phyloP scores from a whole-genome alignment of 2,113 vertebrate species.

The Bambusicola thoracicus region DNA sequence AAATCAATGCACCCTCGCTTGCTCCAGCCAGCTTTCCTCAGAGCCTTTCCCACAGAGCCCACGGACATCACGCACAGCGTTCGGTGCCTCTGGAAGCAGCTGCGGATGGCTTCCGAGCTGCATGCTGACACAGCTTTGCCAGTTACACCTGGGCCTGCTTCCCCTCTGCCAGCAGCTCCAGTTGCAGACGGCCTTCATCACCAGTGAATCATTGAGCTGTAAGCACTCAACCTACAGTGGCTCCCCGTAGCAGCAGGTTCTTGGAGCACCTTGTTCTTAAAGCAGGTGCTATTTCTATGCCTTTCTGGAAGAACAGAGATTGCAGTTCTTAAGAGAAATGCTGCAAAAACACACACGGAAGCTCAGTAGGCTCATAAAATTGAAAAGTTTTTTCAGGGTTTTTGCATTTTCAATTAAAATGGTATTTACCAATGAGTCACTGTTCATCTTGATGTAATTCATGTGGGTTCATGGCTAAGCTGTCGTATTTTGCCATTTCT shows the following conservation, averaged over 20 bases:
- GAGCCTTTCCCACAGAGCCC: neutral
- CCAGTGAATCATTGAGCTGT: neutral
- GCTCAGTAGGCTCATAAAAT: neutral
- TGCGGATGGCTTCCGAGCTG: neutral
- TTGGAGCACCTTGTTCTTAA: neutral
- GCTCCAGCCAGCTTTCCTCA: neutral
- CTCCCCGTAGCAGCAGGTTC: neutral
- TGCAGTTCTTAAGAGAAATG: neutral
- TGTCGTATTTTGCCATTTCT: neutral
- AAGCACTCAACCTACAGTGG: neutral
- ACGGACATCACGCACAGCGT: rapidly evolving
- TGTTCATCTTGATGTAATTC: neutral
- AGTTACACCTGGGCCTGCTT: neutral
- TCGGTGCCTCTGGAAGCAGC: neutral
- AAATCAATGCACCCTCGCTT: neutral
- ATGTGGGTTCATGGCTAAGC: neutral
- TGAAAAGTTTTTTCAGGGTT: neutral
- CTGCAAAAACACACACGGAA: neutral
- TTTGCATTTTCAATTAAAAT: neutral
- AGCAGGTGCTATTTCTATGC: neutral
- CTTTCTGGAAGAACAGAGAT: neutral
- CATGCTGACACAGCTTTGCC: neutral
- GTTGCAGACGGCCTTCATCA: neutral
- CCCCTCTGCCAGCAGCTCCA: neutral
- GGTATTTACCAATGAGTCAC: neutral